Conservation (phyloP, 2,113 vertebrate species). For the Sturnira hondurensis region DNA sequence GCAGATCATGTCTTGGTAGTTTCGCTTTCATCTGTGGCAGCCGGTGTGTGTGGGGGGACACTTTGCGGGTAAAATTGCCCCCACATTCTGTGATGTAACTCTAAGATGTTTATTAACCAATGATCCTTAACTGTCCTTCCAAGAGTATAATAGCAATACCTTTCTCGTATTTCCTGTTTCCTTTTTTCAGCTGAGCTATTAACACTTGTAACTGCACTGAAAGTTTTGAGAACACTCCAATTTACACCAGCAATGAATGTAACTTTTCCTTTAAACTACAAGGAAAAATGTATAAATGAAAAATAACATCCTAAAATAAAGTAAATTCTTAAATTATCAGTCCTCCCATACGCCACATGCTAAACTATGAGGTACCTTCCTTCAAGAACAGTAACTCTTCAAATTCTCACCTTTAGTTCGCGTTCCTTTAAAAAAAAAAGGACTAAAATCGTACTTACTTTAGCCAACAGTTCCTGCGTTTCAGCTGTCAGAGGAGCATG, state of each 20-base stretch:
- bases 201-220: background rate
- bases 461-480: constrained; percentile 92
- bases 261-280: background rate
- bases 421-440: background rate
- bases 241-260: background rate
- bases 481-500: constrained; percentile 92
- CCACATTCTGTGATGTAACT: background rate
- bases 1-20: too few species aligned
- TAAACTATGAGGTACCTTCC: background rate
- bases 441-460: constrained; percentile 78
- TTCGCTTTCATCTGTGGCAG: too few species aligned
- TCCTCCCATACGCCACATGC: background rate
- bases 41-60: too few species aligned
- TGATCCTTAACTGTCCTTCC: background rate
- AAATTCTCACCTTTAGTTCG: background rate
- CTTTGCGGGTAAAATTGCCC: too few species aligned
- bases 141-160: background rate
- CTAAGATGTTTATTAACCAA: background rate
- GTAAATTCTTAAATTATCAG: constrained; percentile 4
- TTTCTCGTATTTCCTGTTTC: background rate
- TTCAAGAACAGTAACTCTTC: background rate
- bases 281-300: background rate
- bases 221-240: background rate
- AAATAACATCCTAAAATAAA: background rate
- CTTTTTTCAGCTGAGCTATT: background rate